A percentile compares a stretch with the other conserved stretches of the same genome.
Conservation (phyloP, 30 jellyfish, hydroid and myxozoan genomes). For the Morbakka virulenta region DNA sequence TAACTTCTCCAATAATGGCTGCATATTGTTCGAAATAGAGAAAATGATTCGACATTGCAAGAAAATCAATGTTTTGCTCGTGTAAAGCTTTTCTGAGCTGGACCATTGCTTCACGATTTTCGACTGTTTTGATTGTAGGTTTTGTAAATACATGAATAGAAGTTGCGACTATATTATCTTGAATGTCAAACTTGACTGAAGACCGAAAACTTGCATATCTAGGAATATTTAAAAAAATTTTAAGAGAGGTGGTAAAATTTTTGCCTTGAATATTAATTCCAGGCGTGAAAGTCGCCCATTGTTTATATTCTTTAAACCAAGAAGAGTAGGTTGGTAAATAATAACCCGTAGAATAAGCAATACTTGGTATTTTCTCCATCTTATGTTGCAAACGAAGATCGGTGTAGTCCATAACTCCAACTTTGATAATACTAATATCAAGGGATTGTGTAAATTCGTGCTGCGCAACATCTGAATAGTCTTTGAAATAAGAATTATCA, state of each 20-base stretch:
- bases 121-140: neutral
- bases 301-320: slow-evolving; percentile 38
- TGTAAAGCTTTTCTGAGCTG: neutral
- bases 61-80: neutral
- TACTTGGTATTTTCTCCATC: neutral
- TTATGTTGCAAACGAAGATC: slow-evolving; percentile 1
- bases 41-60: neutral
- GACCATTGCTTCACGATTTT: neutral
- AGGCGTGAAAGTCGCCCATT: slow-evolving; percentile 10
- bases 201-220: neutral
- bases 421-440: slow-evolving; percentile 41
- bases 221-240: slow-evolving; percentile 6
- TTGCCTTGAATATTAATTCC: neutral
- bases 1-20: slow-evolving; percentile 50
- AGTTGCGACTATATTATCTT: neutral
- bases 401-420: slow-evolving; percentile 13
- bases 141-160: neutral
- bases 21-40: slow-evolving; percentile 42
- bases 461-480: slow-evolving; percentile 35
- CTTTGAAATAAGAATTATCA: slow-evolving; percentile 59
- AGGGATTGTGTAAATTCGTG: slow-evolving; percentile 16
- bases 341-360: slow-evolving; percentile 1
- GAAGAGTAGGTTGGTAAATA: slow-evolving; percentile 1
- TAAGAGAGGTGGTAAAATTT: neutral
- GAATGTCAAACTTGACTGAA: neutral